These are phyloP conservation scores for Meloe dianella DNA, from an alignment of 2,888 invertebrate species.

Conservation along the genomic window DNA sequence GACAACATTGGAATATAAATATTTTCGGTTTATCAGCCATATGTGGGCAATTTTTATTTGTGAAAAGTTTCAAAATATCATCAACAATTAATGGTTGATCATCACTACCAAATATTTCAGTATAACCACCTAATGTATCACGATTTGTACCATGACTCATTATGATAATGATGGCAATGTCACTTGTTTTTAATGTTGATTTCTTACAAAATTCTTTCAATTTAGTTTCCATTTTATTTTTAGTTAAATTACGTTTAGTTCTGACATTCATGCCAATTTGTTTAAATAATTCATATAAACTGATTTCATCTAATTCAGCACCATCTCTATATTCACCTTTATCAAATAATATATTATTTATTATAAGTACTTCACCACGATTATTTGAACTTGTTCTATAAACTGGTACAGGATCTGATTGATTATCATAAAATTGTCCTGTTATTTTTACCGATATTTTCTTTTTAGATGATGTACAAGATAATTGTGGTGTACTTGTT, in stretches of 20 bases:
- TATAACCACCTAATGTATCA: constrained; percentile 58
- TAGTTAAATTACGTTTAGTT: constrained; percentile 59
- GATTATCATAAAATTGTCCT: constrained; percentile 19
- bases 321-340: constrained; percentile 59
- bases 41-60: constrained; percentile 62
- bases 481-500: not conserved
- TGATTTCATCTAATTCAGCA: constrained; percentile 66
- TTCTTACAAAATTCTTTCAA: constrained; percentile 57
- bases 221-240: constrained; percentile 55
- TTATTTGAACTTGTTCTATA: constrained; percentile 47
- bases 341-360: constrained; percentile 54
- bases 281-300: constrained; percentile 65
- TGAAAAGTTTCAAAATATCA: constrained; percentile 67
- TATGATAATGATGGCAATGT: constrained; percentile 69
- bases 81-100: constrained; percentile 61
- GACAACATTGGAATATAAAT: constrained; percentile 75
- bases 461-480: not conserved
- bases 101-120: constrained; percentile 67
- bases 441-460: constrained; percentile 22
- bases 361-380: constrained; percentile 50
- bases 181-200: constrained; percentile 60
- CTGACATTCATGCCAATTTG: constrained; percentile 66
- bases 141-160: constrained; percentile 71
- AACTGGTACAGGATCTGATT: constrained; percentile 39
- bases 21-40: constrained; percentile 72